A percentile compares a stretch with the other conserved stretches of the same genome.
Evolutionary conservation across 2,888 invertebrate genomes (phyloP).

Genomic region (Aphrophora alni): DNA sequence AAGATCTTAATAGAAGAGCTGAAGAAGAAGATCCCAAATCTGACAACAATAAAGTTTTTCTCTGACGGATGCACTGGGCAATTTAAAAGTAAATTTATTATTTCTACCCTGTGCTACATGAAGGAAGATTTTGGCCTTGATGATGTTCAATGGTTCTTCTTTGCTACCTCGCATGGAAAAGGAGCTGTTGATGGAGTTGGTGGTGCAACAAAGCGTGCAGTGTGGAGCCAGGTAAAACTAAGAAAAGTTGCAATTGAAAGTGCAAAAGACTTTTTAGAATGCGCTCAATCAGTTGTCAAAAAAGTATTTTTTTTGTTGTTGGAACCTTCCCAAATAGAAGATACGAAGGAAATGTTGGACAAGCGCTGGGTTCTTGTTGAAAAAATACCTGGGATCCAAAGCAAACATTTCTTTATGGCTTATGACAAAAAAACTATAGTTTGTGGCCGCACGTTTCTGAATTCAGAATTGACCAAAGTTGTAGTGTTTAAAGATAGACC

Average conservation of each 20-base stretch:
- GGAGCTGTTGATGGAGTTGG: slow-evolving; percentile 42
- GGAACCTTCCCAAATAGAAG: background rate
- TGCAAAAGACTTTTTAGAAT: background rate
- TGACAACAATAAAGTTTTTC: slow-evolving; percentile 31
- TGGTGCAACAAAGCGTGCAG: slow-evolving; percentile 41
- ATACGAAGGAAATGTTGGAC: background rate
- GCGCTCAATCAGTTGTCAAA: background rate
- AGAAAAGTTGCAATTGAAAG: slow-evolving; percentile 13
- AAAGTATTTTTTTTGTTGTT: background rate
- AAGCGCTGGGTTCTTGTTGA: background rate
- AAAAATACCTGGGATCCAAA: background rate
- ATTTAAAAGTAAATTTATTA: too few species aligned
- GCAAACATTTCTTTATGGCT: background rate
- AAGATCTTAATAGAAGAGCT: slow-evolving; percentile 9
- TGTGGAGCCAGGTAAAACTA: slow-evolving; percentile 23
- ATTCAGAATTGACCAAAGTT: background rate
- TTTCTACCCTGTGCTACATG: background rate
- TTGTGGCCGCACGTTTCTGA: background rate
- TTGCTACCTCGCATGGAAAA: slow-evolving; percentile 42
- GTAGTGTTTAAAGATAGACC: background rate
- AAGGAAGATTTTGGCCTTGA: slow-evolving; percentile 31
- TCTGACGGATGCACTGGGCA: background rate
- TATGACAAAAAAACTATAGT: background rate
- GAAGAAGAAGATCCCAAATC: slow-evolving; percentile 2
- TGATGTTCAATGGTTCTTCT: slow-evolving; percentile 41